phyloP scores from a whole-genome alignment of 2,888 invertebrate species.

The Fissipunctia ypsillon region DNA sequence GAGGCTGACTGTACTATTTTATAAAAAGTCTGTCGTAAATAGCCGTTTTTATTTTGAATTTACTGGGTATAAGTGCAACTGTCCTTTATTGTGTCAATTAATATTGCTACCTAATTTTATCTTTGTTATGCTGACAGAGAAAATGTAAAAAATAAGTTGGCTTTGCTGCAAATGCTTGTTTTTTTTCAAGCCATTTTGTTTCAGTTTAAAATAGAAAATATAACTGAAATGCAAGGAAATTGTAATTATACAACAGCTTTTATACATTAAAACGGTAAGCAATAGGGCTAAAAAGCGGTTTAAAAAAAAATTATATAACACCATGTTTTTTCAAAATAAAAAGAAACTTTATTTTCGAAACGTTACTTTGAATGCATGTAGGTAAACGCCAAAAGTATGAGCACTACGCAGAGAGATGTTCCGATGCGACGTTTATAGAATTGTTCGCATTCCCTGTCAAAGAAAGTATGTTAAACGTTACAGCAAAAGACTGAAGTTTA shows the following conservation, averaged over 20 bases:
- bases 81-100: not conserved
- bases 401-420: no score
- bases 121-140: not conserved
- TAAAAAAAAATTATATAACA: not conserved
- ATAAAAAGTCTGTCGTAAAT: not conserved
- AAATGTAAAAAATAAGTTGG: no score
- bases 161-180: not conserved
- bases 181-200: not conserved
- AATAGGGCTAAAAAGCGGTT: not conserved
- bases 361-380: not conserved
- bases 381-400: not conserved
- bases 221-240: not conserved
- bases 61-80: not conserved
- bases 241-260: not conserved
- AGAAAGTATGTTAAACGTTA: slow-evolving; percentile 23
- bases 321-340: not conserved
- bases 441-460: slow-evolving; percentile 10
- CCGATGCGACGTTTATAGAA: not conserved
- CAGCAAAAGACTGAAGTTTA: slow-evolving; percentile 9
- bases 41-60: not conserved
- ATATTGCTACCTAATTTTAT: not conserved
- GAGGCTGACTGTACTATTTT: not conserved
- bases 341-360: not conserved
- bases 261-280: not conserved
- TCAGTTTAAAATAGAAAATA: not conserved